Evolutionary conservation across 1,140 invertebrate genomes (phyloP).

Genomic region (Pseudomyrmex dendroicus): DNA sequence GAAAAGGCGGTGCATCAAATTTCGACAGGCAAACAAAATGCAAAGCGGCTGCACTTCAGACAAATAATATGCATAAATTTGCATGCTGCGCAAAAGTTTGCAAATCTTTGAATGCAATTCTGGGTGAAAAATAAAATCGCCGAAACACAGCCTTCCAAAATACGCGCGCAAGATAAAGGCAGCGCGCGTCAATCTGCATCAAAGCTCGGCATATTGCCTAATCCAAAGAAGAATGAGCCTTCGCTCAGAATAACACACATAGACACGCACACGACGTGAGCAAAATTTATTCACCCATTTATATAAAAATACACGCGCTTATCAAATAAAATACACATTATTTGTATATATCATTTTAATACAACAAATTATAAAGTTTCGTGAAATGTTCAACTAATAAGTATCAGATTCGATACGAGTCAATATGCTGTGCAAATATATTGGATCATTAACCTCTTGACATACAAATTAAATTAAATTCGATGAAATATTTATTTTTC

Average conservation of each 20-base stretch:
- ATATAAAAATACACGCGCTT: neutral
- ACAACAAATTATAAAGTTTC: neutral
- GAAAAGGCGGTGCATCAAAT: constrained; percentile 49
- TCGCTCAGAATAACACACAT: neutral
- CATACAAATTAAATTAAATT: no score
- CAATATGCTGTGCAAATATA: no score
- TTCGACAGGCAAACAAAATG: constrained; percentile 60
- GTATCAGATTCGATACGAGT: no score
- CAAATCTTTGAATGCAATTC: constrained; percentile 45
- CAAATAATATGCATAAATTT: constrained; percentile 62
- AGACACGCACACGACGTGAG: neutral
- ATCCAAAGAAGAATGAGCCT: constrained; percentile 15
- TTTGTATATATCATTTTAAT: no score
- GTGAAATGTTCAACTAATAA: no score
- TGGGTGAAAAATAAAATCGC: constrained; percentile 54
- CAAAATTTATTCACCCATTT: constrained; percentile 8
- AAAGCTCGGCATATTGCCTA: constrained; percentile 39
- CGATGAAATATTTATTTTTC: no score
- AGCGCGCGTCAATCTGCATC: constrained; percentile 44
- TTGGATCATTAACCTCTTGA: no score
- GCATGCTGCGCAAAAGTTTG: constrained; percentile 40
- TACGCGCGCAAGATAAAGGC: constrained; percentile 28
- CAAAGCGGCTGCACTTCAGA: constrained; percentile 47
- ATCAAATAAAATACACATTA: neutral
- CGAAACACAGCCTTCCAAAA: constrained; percentile 22